Evolutionary conservation across 2,113 vertebrate species (phyloP), one percentile per base, ranked within the genome.

Genomic region (Panurus biarmicus): DNA sequence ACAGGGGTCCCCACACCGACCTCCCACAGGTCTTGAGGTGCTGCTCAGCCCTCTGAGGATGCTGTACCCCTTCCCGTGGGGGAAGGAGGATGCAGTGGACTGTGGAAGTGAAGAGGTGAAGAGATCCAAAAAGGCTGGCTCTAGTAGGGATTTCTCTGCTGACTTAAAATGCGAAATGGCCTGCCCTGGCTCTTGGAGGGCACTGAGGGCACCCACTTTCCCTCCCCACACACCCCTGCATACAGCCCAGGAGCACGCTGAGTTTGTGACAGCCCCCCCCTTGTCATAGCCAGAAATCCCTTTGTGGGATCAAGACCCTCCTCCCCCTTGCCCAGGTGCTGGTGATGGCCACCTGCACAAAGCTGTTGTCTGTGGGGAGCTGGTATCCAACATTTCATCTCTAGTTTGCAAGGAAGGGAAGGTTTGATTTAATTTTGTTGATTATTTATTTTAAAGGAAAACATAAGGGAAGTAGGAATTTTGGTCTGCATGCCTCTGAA

Each of bases 311-410:
- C 50, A 17, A 79, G 23, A 22, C 4, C 9, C 29, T 84, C 45
- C 4, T 21, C 3, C 1, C 1, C 9, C 22, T 62, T 25, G 14
- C 16, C 51, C 31, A 26, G 26, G 26, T 36, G 14, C 65, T 58
- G 29, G 16, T 4, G 1, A 38, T 15, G 31, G 44, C 78, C 54
- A 35, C 4, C 0, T 21, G 26, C 44, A 58, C 1, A 0, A 47
- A 75, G 31, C 33, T 83, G 50, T 40, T 65, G 31, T 28, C 67
- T 36, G 8, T 9, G 40, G 54, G 53, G 25, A 29, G 11, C 11
- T 13, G 1, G 60, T 33, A 42, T 10, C 36, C 2, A 3, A 17
- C 29, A 1, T 66, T 53, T 67, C 45, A 53, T 42, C 33, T 10
- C 33, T 25, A 22, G 20, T 8, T 56, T 2, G 1, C 15, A 22